These are phyloP conservation scores for Toxonevra muliebris DNA, from an alignment of 2,888 invertebrate genomes.

Conservation along the genomic window DNA sequence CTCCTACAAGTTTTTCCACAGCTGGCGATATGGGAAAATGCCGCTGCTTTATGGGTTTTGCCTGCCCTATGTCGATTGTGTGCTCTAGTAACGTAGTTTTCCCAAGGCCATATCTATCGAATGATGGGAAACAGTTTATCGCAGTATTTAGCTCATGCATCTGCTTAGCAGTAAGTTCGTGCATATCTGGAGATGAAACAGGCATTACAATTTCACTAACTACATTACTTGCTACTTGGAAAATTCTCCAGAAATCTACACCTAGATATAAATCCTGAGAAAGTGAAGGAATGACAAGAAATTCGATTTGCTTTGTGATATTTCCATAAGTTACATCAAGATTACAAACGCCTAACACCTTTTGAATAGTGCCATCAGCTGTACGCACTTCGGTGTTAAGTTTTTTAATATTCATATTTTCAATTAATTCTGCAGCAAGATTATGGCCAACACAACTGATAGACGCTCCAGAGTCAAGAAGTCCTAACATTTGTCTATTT, in stretches of 20 bases:
- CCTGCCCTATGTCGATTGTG: conserved; percentile 20
- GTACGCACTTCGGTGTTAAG: neutral
- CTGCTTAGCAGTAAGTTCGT: neutral
- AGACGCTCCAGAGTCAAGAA: conserved; percentile 6
- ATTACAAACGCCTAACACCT: conserved; percentile 8
- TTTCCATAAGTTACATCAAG: conserved; percentile 3
- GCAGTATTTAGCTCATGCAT: neutral
- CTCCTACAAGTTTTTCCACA: conserved; percentile 20
- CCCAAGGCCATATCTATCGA: conserved; percentile 21
- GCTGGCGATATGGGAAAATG: conserved; percentile 14
- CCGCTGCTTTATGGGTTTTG: conserved; percentile 7
- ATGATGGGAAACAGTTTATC: conserved; percentile 19
- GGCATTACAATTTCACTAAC: neutral
- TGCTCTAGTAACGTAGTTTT: conserved; percentile 20
- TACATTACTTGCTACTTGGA: conserved; percentile 7
- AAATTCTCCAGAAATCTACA: neutral
- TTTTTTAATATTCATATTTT: neutral
- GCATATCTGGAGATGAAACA: neutral
- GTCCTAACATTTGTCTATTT: neutral
- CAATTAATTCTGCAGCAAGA: neutral
- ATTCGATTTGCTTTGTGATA: conserved; percentile 14
- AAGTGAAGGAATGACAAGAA: conserved; percentile 1
- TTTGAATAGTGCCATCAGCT: conserved; percentile 6
- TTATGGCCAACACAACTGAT: conserved; percentile 6
- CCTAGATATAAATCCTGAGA: neutral